A percentile compares a stretch with the other conserved stretches of the same genome.
These are phyloP conservation scores for Desoria tigrina DNA, from an alignment of 2,888 invertebrate species.

Conservation along the genomic window DNA sequence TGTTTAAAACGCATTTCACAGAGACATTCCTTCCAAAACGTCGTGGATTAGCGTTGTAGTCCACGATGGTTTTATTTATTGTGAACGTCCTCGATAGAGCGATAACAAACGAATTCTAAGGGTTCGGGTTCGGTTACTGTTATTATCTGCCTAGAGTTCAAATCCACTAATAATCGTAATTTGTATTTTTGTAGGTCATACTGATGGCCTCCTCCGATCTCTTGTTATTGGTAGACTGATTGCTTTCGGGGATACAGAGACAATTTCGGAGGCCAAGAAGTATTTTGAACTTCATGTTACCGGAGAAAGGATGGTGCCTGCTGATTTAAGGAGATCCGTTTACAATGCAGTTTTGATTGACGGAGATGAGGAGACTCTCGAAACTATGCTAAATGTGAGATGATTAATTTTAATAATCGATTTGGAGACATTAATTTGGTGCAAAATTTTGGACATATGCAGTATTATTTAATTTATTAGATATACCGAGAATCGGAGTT, in stretches of 20 bases:
- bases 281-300: slow-evolving; percentile 67
- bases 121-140: no score
- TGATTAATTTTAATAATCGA: neutral
- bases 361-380: slow-evolving; percentile 59
- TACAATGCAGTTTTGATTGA: slow-evolving; percentile 80
- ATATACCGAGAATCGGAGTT: slow-evolving; percentile 81
- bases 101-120: no score
- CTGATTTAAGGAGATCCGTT: slow-evolving; percentile 82
- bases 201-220: slow-evolving; percentile 77
- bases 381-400: slow-evolving; percentile 7
- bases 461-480: slow-evolving; percentile 42
- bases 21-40: no score
- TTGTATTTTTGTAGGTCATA: slow-evolving; percentile 10
- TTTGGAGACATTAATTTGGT: neutral
- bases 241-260: slow-evolving; percentile 74
- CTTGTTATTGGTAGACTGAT: slow-evolving; percentile 80
- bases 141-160: neutral
- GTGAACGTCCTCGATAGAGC: no score
- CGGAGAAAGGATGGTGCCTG: slow-evolving; percentile 67
- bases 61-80: no score
- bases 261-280: slow-evolving; percentile 73
- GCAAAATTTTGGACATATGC: neutral
- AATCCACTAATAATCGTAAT: neutral
- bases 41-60: no score
- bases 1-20: no score